These are phyloP conservation scores for Parauchenoglanis ngamensis DNA, from an alignment of 2,797 vertebrate species.

Conservation along the genomic window DNA sequence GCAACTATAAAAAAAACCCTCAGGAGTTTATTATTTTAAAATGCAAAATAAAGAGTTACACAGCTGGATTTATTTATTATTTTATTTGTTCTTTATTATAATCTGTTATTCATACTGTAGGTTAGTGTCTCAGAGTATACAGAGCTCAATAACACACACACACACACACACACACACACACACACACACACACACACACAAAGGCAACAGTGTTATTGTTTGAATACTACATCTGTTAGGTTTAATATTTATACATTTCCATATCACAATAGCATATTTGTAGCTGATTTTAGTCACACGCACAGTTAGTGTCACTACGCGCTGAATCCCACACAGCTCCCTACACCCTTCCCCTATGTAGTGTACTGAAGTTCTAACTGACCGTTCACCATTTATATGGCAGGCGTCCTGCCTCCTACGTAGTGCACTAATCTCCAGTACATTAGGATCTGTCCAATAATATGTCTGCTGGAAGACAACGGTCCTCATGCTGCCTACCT, in stretches of 20 bases:
- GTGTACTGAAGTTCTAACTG: not conserved
- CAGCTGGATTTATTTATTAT: not conserved
- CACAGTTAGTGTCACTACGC: not conserved
- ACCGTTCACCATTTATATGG: not conserved
- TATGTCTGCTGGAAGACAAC: not conserved
- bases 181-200: constrained; percentile 1
- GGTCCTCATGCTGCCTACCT: not conserved
- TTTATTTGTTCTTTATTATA: not conserved
- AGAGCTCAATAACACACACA: not conserved
- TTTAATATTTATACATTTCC: not conserved
- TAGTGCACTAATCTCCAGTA: constrained; percentile 3
- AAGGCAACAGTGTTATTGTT: constrained; percentile 5
- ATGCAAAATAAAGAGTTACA: constrained; percentile 2
- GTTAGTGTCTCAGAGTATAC: not conserved
- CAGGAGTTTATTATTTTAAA: not conserved
- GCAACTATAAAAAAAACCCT: not conserved
- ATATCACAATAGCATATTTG: not conserved
- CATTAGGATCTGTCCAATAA: not conserved
- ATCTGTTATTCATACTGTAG: not conserved
- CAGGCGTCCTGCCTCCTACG: not conserved
- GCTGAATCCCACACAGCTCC: not conserved
- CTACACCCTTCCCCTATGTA: not conserved
- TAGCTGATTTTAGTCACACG: not conserved
- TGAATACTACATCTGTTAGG: not conserved
- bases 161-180: constrained; percentile 4